These are phyloP conservation scores for Macropus fuliginosus DNA, from an alignment of 2,797 vertebrate species.

Conservation along the genomic window DNA sequence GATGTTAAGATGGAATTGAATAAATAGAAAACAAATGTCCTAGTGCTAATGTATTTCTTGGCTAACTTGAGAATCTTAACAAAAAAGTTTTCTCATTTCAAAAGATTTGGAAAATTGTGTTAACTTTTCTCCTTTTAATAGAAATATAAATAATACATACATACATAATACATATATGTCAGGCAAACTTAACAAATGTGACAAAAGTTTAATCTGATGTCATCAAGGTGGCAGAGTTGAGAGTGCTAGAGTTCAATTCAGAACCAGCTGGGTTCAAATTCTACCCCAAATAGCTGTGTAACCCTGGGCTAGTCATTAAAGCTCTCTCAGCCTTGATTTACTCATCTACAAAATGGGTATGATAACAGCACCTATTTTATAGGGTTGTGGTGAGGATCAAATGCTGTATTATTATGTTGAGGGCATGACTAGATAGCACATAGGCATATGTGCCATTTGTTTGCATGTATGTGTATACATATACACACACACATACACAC, in stretches of 20 bases:
- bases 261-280: background rate
- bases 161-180: background rate
- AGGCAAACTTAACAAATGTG: slow-evolving; percentile 58
- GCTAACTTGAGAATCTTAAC: slow-evolving; percentile 9
- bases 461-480: background rate
- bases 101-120: slow-evolving; percentile 10
- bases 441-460: background rate
- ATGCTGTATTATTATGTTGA: background rate
- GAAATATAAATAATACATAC: slow-evolving; percentile 31
- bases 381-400: background rate
- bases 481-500: no score
- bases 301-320: background rate
- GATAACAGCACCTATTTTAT: background rate
- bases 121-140: background rate
- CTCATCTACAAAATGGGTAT: background rate
- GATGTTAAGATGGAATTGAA: slow-evolving; percentile 34
- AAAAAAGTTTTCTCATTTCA: background rate
- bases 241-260: background rate
- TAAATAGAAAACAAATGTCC: slow-evolving; percentile 50
- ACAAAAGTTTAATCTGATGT: slow-evolving; percentile 61
- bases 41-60: slow-evolving; percentile 16
- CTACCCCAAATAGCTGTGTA: background rate
- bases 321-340: background rate
- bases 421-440: background rate
- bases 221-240: slow-evolving; percentile 59